phyloP scores from a whole-genome alignment of 2,113 vertebrate species.

The Peromyscus californicus region DNA sequence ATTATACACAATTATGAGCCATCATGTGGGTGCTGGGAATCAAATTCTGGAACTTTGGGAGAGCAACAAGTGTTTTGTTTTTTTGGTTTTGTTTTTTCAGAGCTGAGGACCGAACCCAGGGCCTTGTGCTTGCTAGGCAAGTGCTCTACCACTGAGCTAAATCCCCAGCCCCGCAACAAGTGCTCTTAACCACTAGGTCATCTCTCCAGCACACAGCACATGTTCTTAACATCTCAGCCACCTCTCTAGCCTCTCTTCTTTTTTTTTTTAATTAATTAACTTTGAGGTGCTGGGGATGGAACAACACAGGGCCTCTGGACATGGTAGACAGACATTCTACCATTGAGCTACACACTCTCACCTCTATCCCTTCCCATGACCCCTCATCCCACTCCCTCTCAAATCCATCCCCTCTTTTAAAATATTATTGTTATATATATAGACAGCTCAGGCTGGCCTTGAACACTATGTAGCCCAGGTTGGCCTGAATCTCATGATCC shows the following conservation, averaged over 20 bases:
- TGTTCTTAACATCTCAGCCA: not conserved
- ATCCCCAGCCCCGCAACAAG: not conserved
- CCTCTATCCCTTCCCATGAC: not conserved
- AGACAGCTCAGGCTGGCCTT: not conserved
- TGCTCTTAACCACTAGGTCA: not conserved
- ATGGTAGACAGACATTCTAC: not conserved
- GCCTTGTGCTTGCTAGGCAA: too few relatives aligned
- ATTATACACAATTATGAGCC: not conserved
- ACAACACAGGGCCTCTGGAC: not conserved
- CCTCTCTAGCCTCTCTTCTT: not conserved
- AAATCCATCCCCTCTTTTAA: not conserved
- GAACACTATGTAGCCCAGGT: not conserved
- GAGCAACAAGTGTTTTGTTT: not conserved
- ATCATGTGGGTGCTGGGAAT: not conserved
- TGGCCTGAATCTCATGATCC: not conserved
- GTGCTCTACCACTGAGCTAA: too few relatives aligned
- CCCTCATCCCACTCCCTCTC: not conserved
- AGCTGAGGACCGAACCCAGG: too few relatives aligned
- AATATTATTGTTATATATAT: not conserved
- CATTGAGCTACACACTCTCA: not conserved
- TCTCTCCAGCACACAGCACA: not conserved
- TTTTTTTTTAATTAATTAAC: not conserved
- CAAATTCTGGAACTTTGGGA: not conserved
- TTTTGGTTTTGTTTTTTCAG: too few relatives aligned
- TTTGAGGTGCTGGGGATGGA: not conserved